Evolutionary conservation across 2,797 vertebrate genomes (phyloP).

Genomic region (Ctenopoma multispine): DNA sequence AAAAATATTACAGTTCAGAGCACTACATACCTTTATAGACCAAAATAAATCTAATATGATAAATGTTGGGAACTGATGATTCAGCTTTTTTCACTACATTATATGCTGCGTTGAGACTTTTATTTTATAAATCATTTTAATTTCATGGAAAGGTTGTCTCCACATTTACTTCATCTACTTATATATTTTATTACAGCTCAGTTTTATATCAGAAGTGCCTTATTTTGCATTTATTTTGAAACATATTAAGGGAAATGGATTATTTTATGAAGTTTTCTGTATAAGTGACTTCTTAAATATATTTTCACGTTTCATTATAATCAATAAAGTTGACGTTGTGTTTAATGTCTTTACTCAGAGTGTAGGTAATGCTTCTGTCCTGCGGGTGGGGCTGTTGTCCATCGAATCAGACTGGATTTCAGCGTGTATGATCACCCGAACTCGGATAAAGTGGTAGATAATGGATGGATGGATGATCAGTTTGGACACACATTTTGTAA

Average conservation of each 20-base stretch:
- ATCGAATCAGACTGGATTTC: background rate
- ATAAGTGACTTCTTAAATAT: background rate
- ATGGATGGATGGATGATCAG: too few species aligned
- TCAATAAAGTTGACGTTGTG: constrained; percentile 34
- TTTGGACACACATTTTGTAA: background rate
- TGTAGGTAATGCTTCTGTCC: constrained; percentile 30
- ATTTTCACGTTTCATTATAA: constrained; percentile 11
- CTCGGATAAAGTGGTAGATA: too few species aligned
- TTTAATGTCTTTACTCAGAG: background rate
- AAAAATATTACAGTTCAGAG: constrained; percentile 1
- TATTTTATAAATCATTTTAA: background rate
- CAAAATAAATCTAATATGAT: background rate
- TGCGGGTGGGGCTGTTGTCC: constrained; percentile 57
- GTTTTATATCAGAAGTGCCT: constrained; percentile 21
- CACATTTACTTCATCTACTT: background rate
- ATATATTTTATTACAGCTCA: background rate
- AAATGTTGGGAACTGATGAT: background rate
- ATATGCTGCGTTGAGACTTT: background rate
- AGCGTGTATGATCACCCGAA: too few species aligned
- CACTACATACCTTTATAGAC: constrained; percentile 22
- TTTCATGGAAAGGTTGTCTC: background rate
- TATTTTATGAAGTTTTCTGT: background rate
- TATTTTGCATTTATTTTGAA: constrained; percentile 21
- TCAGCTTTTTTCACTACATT: constrained; percentile 8
- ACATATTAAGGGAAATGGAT: background rate